Conservation (phyloP, 2,113 vertebrate species). For the Ictalurus punctatus region DNA sequence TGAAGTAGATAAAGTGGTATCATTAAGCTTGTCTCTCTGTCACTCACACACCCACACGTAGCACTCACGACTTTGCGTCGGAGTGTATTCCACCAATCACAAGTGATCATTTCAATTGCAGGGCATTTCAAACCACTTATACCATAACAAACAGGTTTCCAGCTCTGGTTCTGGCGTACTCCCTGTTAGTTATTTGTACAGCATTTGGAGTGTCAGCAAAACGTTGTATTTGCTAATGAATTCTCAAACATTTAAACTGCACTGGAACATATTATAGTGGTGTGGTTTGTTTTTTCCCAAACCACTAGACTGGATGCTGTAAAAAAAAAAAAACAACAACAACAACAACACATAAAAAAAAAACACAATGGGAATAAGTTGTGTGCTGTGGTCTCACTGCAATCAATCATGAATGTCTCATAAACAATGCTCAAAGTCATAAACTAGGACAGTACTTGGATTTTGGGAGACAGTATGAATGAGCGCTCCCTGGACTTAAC, state of each 20-base stretch:
- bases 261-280: neutral
- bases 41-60: neutral
- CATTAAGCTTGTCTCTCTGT: neutral
- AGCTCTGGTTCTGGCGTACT: neutral
- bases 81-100: neutral
- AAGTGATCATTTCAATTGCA: neutral
- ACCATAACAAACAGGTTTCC: neutral
- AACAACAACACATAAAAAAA: no score
- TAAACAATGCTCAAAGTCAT: neutral
- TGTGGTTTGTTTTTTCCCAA: neutral
- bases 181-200: neutral
- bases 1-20: neutral
- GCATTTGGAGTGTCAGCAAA: neutral
- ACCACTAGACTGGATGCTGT: neutral
- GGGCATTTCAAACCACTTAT: neutral
- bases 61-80: neutral
- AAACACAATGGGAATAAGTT: neutral
- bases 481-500: neutral
- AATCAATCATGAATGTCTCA: neutral
- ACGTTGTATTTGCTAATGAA: neutral
- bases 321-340: neutral
- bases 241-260: neutral
- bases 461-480: neutral
- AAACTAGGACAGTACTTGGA: neutral
- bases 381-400: neutral